Evolutionary conservation across 2,113 vertebrate genomes (phyloP).

Genomic region (Aix galericulata): DNA sequence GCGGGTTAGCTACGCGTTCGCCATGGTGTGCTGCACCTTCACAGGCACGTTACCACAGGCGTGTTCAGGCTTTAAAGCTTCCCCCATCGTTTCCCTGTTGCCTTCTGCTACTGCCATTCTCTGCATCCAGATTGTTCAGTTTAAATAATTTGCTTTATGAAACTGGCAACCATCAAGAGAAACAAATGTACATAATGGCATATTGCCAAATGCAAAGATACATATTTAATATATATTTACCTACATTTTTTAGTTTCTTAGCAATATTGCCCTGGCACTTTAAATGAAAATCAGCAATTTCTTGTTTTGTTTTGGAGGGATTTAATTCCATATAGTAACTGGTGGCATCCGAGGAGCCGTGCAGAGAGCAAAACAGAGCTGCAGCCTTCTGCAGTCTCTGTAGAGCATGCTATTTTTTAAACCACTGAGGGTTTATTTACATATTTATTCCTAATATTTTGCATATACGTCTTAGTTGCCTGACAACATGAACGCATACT

Average conservation of each 20-base stretch:
- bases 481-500: not conserved
- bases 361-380: conserved; percentile 52
- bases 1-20: not conserved
- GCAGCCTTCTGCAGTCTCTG: conserved; percentile 8
- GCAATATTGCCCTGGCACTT: not conserved
- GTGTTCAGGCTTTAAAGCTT: not conserved
- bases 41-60: not conserved
- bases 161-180: not conserved
- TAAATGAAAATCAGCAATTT: conserved; percentile 1
- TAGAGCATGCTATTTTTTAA: not conserved
- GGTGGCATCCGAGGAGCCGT: conserved; percentile 42
- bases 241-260: not conserved
- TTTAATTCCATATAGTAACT: conserved; percentile 28
- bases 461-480: not conserved
- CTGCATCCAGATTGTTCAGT: not conserved
- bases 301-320: not conserved
- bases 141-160: conserved; percentile 1
- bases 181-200: not conserved
- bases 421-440: not conserved
- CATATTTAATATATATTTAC: not conserved
- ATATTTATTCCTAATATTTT: conserved; percentile 13
- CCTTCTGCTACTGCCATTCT: not conserved
- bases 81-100: not conserved
- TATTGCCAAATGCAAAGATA: not conserved
- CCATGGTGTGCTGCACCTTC: not conserved